Evolutionary conservation across 2,888 invertebrate genomes (phyloP), one percentile per base, ranked within the genome.

Genomic region (Rotaria macrura): DNA sequence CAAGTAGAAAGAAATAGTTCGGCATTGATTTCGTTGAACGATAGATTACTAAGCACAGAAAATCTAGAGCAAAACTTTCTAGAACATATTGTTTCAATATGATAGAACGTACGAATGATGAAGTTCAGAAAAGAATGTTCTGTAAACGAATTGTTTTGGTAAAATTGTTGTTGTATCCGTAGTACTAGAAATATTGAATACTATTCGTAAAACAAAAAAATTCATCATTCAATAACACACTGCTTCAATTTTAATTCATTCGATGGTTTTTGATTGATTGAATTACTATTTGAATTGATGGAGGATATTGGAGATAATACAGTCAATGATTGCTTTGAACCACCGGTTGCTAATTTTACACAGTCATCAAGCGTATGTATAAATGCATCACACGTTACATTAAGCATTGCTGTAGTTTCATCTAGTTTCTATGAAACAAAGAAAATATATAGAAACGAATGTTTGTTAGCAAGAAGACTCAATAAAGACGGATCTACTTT

Each of bases 341-440:
- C 86, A 38, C 47, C 34, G 3, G 87, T 88, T 6, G 89, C 89
- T 74, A 91, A 86, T 85, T 88, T 93, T 93, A 95, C 94, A 88
- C 94, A 94, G 88, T 94, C 94, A 91, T 95, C 95, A 88, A 95
- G 92, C 38, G 94, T 94, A 89, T 93, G 93, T 87, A 95, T 94
- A 90, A 95, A 95, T 52, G 94, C 94, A 91, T 95, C 95, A 92
- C 95, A 95, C 85, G 95, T 95, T 72, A 94, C 94, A 87, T 93
- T 93, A 57, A 95, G 91, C 87, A 94, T 92, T 89, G 93, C 93
- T 17, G 94, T 93, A 6, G 94, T 93, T 90, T 94, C 94, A 83
- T 90, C 89, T 72, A 91, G 85, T 87, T 90, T 89, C 90, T 91
- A 87, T 29, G 87, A 88, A 65, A 84, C 40, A 72, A 88, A 54